phyloP scores from a whole-genome alignment of 1,140 invertebrate genomes.

The Metopolophium dirhodum region DNA sequence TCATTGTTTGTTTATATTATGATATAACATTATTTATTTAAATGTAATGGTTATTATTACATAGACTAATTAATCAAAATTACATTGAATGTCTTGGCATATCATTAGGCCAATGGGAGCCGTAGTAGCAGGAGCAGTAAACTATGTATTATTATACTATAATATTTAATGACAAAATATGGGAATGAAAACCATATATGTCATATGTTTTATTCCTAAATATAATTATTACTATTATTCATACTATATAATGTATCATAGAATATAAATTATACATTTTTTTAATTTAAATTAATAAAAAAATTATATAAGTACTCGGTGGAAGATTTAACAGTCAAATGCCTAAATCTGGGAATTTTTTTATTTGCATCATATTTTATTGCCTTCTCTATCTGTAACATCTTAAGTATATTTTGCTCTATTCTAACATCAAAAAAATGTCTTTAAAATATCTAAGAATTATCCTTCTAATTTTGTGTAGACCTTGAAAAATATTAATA shows the following conservation, averaged over 20 bases:
- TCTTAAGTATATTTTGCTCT: neutral
- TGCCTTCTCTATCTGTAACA: neutral
- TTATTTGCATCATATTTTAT: neutral
- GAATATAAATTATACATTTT: neutral
- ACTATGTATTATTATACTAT: constrained; percentile 39
- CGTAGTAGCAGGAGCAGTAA: constrained; percentile 55
- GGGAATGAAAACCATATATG: neutral
- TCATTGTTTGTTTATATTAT: constrained; percentile 20
- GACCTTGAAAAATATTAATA: constrained; percentile 6
- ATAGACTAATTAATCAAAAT: constrained; percentile 46
- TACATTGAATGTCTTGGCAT: constrained; percentile 56
- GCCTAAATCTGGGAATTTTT: neutral
- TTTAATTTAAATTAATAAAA: constrained; percentile 18
- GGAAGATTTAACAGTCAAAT: neutral
- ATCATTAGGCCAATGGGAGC: constrained; percentile 56
- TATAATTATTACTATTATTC: constrained; percentile 47
- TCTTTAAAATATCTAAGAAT: neutral
- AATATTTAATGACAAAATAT: constrained; percentile 34
- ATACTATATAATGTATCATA: constrained; percentile 37
- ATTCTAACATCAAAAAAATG: neutral
- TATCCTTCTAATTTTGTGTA: neutral
- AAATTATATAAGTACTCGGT: neutral
- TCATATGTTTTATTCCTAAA: constrained; percentile 46
- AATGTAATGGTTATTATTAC: constrained; percentile 24
- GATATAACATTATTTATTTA: neutral